Evolutionary conservation across 2,888 invertebrate genomes (phyloP), one percentile per base, ranked within the genome.

Genomic region (Masnerella sp.): DNA sequence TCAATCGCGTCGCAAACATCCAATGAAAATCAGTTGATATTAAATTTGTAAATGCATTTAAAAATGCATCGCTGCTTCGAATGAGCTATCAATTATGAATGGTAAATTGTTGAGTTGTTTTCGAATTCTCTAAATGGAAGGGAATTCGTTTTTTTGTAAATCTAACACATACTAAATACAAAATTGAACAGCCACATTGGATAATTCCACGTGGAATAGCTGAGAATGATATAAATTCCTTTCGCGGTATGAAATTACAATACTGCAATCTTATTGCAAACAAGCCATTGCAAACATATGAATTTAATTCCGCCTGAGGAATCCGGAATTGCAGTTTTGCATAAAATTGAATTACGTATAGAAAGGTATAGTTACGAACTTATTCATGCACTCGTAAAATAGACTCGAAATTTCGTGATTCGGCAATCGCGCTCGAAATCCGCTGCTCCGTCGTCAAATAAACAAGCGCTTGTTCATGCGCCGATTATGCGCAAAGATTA

Each of bases 221-320:
- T 22, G 7, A 40, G 22, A 11, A 25, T 43, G 49, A 67, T 45
- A 51, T 52, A 58, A 59, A 59, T 59, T 68, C 36, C 43, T 43
- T 1, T 9, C 14, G 12, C 4, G 8, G 43, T 51, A 59, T 59
- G 59, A 47, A 69, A 52, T 54, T 52, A 69, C 52, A 61, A 52
- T 45, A 61, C 17, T 59, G 36, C 43, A 43, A 52, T 61, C 52
- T 52, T 69, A 56, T 67, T 42, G 58, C 51, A 68, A 68, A 68
- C 59, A 52, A 61, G 47, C 32, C 17, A 61, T 54, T 69, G 45
- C 40, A 30, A 59, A 59, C 43, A 40, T 61, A 61, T 49, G 61
- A 69, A 61, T 61, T 54, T 54, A 36, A 69, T 69, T 61, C 15
- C 8, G 30, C 22, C 15, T 18, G 38, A 36, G 47, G 36, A 40